Conservation (phyloP, 2,797 vertebrate genomes). For the Bucorvus abyssinicus region DNA sequence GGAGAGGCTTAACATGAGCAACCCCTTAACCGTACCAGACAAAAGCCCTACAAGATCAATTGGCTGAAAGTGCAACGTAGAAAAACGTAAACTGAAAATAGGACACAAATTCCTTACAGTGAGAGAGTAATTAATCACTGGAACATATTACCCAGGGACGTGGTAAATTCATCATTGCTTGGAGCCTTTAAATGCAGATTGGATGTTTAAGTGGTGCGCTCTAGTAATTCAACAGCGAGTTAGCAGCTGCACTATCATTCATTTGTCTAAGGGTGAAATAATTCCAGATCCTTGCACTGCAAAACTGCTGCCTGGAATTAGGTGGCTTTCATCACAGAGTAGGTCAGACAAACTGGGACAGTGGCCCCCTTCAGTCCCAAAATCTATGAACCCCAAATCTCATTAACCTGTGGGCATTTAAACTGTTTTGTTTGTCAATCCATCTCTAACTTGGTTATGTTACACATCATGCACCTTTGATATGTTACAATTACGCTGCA, state of each 20-base stretch:
- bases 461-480: neutral
- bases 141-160: neutral
- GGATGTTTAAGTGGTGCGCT: constrained; percentile 1
- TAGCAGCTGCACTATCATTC: neutral
- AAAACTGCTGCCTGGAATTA: neutral
- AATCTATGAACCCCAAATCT: neutral
- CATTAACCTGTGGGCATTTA: neutral
- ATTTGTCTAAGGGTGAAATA: neutral
- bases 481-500: neutral
- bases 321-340: neutral
- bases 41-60: neutral
- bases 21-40: neutral
- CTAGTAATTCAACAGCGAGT: neutral
- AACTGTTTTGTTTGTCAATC: neutral
- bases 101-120: constrained; percentile 37
- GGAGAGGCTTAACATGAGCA: neutral
- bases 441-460: neutral
- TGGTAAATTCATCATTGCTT: constrained; percentile 52
- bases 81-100: constrained; percentile 57
- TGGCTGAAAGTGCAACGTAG: constrained; percentile 7
- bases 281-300: neutral
- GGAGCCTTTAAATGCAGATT: constrained; percentile 15
- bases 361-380: neutral
- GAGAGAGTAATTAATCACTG: constrained; percentile 56
- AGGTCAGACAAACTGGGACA: neutral